These are phyloP conservation scores for Magallana nippona DNA, from an alignment of 2,888 invertebrate species.

Conservation along the genomic window DNA sequence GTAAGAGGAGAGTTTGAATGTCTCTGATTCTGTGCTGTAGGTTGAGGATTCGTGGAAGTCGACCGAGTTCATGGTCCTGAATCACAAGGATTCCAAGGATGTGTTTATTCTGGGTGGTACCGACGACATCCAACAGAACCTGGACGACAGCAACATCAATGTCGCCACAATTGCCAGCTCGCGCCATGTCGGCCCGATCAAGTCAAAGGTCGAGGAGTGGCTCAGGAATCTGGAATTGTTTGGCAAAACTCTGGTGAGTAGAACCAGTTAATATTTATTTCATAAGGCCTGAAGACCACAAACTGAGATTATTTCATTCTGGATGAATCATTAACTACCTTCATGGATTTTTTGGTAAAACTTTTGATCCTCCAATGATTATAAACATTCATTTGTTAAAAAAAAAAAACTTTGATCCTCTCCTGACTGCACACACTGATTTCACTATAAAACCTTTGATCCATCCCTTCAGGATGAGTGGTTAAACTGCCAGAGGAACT, in stretches of 20 bases:
- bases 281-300: no score
- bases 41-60: conserved; percentile 92
- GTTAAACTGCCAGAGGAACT: conserved; percentile 79
- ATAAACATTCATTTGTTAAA: no score
- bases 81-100: conserved; percentile 91
- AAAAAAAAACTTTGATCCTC: no score
- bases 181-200: conserved; percentile 91
- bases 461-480: conserved; percentile 81
- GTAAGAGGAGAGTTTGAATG: no score
- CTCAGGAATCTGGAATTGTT: conserved; percentile 88
- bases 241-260: conserved; percentile 87
- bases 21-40: conserved; percentile 77
- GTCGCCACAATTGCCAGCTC: conserved; percentile 93
- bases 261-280: neutral
- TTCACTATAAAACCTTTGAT: neutral
- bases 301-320: no score
- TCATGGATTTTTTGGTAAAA: no score
- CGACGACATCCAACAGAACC: conserved; percentile 89
- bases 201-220: conserved; percentile 91
- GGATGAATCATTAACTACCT: no score
- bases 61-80: conserved; percentile 88
- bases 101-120: conserved; percentile 90
- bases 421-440: neutral
- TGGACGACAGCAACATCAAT: conserved; percentile 93
- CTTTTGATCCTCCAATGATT: no score